Conservation (phyloP, 2,797 vertebrate species). For the Phrynocephalus guinanensis region DNA sequence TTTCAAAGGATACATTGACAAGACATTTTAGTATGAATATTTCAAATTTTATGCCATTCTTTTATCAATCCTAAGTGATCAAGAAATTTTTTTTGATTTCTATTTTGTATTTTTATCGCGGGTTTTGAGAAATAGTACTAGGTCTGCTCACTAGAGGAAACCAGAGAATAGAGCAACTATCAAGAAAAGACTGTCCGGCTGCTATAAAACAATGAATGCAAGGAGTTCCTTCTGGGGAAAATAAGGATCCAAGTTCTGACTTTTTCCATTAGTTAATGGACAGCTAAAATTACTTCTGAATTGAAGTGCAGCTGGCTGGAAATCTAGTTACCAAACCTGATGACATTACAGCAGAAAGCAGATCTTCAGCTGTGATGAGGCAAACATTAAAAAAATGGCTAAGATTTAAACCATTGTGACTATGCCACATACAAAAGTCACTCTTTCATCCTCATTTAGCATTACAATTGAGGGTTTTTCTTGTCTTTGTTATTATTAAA, state of each 20-base stretch:
- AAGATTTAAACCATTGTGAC: neutral
- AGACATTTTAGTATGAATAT: no score
- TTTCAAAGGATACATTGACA: no score
- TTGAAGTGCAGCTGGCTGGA: neutral
- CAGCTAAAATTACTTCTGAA: neutral
- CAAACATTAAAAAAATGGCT: neutral
- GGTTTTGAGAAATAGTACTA: no score
- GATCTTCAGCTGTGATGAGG: neutral
- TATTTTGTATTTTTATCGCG: no score
- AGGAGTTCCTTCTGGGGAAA: no score
- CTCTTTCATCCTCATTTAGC: neutral
- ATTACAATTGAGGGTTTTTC: neutral
- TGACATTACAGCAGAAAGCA: neutral
- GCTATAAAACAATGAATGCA: no score
- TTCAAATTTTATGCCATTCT: no score
- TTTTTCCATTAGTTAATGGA: neutral
- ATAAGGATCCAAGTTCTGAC: neutral
- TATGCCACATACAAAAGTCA: neutral
- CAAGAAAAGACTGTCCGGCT: no score
- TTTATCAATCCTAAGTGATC: no score
- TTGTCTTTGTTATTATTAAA: neutral
- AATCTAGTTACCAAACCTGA: neutral
- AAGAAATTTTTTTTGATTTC: no score
- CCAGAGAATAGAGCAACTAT: no score
- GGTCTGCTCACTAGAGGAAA: no score